phyloP scores from a whole-genome alignment of 2,888 invertebrate species.

The Andricus quercusramuli region DNA sequence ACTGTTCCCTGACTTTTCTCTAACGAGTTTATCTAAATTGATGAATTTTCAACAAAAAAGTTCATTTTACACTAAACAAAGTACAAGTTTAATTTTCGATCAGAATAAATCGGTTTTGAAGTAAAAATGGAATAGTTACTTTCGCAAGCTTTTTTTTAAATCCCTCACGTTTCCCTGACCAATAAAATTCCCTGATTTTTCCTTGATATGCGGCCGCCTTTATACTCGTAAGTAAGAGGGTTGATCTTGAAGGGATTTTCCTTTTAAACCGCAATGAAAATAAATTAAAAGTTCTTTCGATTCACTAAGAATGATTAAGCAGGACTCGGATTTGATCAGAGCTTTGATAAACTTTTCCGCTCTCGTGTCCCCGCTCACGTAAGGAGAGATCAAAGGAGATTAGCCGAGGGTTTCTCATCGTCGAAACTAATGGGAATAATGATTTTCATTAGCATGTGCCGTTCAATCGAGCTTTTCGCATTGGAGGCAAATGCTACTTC shows the following conservation, averaged over 20 bases:
- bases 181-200: too few relatives aligned
- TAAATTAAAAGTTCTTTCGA: slow-evolving; percentile 24
- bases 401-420: slow-evolving; percentile 20
- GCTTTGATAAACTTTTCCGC: slow-evolving; percentile 40
- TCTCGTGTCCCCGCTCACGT: slow-evolving; percentile 37
- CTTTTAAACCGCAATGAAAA: slow-evolving; percentile 14
- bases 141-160: too few relatives aligned
- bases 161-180: too few relatives aligned
- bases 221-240: background rate
- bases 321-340: slow-evolving; percentile 24
- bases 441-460: slow-evolving; percentile 38
- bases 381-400: slow-evolving; percentile 41
- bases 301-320: slow-evolving; percentile 31
- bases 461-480: slow-evolving; percentile 46
- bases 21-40: too few relatives aligned
- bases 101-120: too few relatives aligned
- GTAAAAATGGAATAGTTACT: too few relatives aligned
- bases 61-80: too few relatives aligned
- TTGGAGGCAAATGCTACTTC: slow-evolving; percentile 44
- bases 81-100: too few relatives aligned
- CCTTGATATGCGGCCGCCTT: too few relatives aligned
- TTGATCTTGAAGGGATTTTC: background rate
- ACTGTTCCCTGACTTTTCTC: too few relatives aligned
- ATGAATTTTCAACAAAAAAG: too few relatives aligned
- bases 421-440: slow-evolving; percentile 25